These are phyloP conservation scores for Ageneiosus marmoratus DNA, from an alignment of 2,113 vertebrate species.

Conservation along the genomic window DNA sequence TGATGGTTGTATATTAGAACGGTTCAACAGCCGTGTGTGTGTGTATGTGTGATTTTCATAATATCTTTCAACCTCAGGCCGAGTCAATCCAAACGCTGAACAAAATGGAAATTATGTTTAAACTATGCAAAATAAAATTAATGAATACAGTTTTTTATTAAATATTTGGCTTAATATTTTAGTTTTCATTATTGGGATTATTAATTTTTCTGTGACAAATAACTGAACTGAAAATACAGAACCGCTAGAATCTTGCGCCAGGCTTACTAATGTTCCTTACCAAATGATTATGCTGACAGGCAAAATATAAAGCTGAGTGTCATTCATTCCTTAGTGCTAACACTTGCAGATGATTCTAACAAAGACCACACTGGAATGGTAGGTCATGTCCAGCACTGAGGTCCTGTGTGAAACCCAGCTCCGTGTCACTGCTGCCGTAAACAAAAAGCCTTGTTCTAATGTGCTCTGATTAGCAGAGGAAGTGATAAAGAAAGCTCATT, in stretches of 20 bases:
- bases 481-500: constrained; percentile 90
- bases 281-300: not conserved
- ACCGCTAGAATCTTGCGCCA: no score
- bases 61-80: not conserved
- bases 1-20: not conserved
- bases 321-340: not conserved
- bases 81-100: not conserved
- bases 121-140: no score
- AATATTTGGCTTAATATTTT: no score
- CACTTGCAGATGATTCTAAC: not conserved
- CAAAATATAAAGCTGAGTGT: not conserved
- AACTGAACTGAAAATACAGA: no score
- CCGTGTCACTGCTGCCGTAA: constrained; percentile 56
- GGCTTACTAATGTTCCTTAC: not conserved
- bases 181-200: no score
- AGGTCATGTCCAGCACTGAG: not conserved
- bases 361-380: not conserved
- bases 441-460: constrained; percentile 85
- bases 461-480: constrained; percentile 81
- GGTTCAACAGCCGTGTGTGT: not conserved
- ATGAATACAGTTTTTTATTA: no score
- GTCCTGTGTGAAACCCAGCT: constrained; percentile 42
- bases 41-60: not conserved
- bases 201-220: no score
- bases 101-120: not conserved